Conservation (phyloP, 2,797 vertebrate species). For the Margarornis squamiger region DNA sequence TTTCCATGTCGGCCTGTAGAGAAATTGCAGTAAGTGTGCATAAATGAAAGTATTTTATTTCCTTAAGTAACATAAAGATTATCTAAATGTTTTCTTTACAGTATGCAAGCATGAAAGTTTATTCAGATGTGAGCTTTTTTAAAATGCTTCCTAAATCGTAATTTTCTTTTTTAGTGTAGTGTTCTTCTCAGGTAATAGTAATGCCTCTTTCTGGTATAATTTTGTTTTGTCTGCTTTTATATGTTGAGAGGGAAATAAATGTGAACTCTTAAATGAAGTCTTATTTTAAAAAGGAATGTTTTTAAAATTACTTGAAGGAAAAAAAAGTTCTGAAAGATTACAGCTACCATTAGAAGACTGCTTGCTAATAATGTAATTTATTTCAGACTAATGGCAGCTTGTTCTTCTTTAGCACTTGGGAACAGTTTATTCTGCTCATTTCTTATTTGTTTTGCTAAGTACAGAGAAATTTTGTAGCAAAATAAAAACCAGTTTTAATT, state of each 20-base stretch:
- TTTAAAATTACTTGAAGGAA: not conserved
- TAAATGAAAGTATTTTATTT: slow-evolving; percentile 6
- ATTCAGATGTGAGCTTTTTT: not conserved
- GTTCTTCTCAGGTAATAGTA: not conserved
- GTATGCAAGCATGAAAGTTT: not conserved
- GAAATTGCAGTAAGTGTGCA: slow-evolving; percentile 95
- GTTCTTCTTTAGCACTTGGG: not conserved
- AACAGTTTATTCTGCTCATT: not conserved
- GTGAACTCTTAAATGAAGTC: not conserved
- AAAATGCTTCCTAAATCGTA: not conserved
- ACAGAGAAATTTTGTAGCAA: not conserved
- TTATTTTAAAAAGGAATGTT: not conserved
- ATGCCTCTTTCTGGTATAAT: not conserved
- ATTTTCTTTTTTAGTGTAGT: not conserved
- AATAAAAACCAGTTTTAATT: not conserved
- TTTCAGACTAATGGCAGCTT: not conserved
- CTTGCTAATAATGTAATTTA: not conserved
- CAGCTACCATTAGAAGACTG: not conserved
- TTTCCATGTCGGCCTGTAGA: slow-evolving; percentile 99
- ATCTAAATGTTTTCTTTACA: not conserved
- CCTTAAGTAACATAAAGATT: not conserved
- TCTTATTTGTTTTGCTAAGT: not conserved
- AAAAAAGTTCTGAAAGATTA: not conserved
- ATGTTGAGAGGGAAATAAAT: not conserved
- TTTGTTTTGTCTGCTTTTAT: not conserved